Evolutionary conservation across 2,797 vertebrate species (phyloP), one percentile per base, ranked within the genome.

Genomic region (Taeniopygia guttata): DNA sequence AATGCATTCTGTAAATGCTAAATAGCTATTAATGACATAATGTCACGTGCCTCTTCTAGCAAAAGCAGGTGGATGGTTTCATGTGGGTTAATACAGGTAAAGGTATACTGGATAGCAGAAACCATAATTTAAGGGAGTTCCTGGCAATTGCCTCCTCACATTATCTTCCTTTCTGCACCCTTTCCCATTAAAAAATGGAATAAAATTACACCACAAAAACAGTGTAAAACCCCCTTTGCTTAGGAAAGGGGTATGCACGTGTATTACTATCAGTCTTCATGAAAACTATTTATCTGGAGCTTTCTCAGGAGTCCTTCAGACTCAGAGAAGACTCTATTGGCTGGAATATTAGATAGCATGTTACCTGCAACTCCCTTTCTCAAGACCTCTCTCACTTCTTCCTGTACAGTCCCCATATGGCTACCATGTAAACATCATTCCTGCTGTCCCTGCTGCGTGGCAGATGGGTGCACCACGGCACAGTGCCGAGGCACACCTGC

Each of bases 401-500:
- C 45, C 26, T 40, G 21, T 11, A 36, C 32, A 26, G 42, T 62
- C 3, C 4, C 36, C 19, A 14, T 1, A 2, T 22, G 49, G 14
- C 25, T 69, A n/a, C 30, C 56, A 36, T 0, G 0, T 32, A 62
- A 63, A 46, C 48, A 30, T 8, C 30, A 18, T 18, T 38, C n/a
- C 49, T 42, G 32, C 55, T 60, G 46, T 68, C 21, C 11, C 23
- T 80, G 64, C 26, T 0, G 0, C 2, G 3, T 21, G 54, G 29
- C 32, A 70, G 32, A 21, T 13, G n/a, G 26, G 11, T 27, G 22
- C 15, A 25, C 38, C 27, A 22, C 0, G 15, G n/a, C 48, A 36
- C 1, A 1, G 15, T 17, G n/a, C 59, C 2, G 3, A 29, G 21
- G 40, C n/a, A 11, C 0, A 0, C 8, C 27, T 55, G 16, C 19